phyloP scores from a whole-genome alignment of 2,888 invertebrate genomes.

The Cheilosia scutellata region DNA sequence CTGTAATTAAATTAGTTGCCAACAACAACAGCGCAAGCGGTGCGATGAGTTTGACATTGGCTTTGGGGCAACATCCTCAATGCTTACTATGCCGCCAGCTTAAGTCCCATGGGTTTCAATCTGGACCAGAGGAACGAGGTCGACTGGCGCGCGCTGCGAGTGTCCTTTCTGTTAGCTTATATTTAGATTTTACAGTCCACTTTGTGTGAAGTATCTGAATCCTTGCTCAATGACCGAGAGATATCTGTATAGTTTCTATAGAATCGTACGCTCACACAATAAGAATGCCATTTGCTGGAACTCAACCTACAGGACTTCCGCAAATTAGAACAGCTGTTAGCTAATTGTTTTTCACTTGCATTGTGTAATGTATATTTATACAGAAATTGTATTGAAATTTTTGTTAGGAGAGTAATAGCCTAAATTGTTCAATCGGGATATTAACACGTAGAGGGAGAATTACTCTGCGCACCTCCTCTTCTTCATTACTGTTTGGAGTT shows the following conservation, averaged over 20 bases:
- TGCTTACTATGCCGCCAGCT: neutral
- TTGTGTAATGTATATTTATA: conserved; percentile 11
- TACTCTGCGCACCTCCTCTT: conserved; percentile 8
- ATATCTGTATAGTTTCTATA: neutral
- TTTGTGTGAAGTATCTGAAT: conserved; percentile 51
- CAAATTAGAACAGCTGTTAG: conserved; percentile 12
- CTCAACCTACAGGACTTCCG: conserved; percentile 19
- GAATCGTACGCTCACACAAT: conserved; percentile 2
- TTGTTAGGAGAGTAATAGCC: conserved; percentile 48
- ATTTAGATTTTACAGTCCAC: conserved; percentile 57
- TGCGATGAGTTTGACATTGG: neutral
- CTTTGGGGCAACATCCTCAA: neutral
- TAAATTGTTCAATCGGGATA: conserved; percentile 30
- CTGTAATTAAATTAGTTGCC: conserved; percentile 67
- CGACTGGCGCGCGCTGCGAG: neutral
- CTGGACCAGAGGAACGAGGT: neutral
- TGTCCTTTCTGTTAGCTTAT: conserved; percentile 47
- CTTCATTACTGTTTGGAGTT: conserved; percentile 2
- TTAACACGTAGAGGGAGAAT: neutral
- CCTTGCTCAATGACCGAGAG: conserved; percentile 10
- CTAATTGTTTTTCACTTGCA: conserved; percentile 57
- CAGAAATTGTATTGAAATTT: neutral
- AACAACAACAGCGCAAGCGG: conserved; percentile 4
- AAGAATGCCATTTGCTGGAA: conserved; percentile 43
- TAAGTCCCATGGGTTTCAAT: neutral